Base-by-base conservation (phyloP, 2,113 vertebrate genomes). In the Callipepla californica region DNA sequence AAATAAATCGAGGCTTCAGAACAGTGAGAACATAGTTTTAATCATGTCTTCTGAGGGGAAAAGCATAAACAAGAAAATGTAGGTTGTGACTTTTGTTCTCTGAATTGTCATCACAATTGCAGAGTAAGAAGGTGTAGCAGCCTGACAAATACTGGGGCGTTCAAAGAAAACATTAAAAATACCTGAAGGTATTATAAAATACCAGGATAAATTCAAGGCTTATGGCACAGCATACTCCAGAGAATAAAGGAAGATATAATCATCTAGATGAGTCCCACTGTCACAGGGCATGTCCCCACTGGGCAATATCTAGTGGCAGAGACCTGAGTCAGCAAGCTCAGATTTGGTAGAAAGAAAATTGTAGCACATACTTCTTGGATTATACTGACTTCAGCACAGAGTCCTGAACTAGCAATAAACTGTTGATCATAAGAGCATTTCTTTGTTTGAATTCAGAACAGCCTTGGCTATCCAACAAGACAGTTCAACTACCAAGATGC, bases 1-100 rank as follows among this genome's bases (percentile, higher is more conserved):
- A 94, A 96, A 96, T 85, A 70, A 85, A 95, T 83, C 73, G 94
- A 80, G 26, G 72, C 72, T 74, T 92, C 67, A 62, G 77, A 96
- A 89, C 48, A 61, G 62, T 11, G 19, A 92, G 62, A 83, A 65
- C 36, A 82, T 16, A 44, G 34, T 88, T 86, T 85, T 92, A 94
- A 89, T 78, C 38, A 0, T 59, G 36, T 81, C 87, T 92, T 89
- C 77, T 67, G 32, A 68, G 69, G 68, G 22, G 47, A 65, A 90
- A 92, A 79, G 62, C 65, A 45, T 58, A 30, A 80, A 69, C 44
- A 82, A 32, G 21, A 28, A 74, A 87, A 94, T 42, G 25, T 70
- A 59, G 25, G 67, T 69, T 67, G 53, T 38, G 80, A 30, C 50
- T 70, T 90, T 42, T 75, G 30, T 34, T 89, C n/a, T 69, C 34